phyloP scores from a whole-genome alignment of 2,888 invertebrate genomes.

The Melinaea menophilus region DNA sequence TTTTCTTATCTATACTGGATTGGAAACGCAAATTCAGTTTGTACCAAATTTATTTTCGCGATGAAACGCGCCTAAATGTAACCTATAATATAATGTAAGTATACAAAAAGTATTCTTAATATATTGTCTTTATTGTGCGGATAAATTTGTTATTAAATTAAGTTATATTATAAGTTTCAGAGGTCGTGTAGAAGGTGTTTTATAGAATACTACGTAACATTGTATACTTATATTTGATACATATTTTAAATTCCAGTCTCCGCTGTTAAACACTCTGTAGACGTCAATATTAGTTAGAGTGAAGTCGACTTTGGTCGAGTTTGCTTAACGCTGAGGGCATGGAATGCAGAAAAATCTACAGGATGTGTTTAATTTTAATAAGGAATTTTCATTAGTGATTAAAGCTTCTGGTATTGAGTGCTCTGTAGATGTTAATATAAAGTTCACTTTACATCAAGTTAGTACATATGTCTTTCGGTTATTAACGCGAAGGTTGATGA shows the following conservation, averaged over 20 bases:
- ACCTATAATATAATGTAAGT: too few relatives aligned
- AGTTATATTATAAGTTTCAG: too few relatives aligned
- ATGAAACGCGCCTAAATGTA: too few relatives aligned
- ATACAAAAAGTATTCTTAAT: too few relatives aligned
- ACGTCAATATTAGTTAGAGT: conserved; percentile 26
- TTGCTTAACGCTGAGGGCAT: conserved; percentile 24
- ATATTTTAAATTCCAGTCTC: background rate
- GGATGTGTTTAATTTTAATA: background rate
- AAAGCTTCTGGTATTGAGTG: background rate
- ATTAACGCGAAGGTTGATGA: conserved; percentile 31
- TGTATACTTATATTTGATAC: background rate
- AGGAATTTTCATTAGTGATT: background rate
- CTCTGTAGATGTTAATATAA: background rate
- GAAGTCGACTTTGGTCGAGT: conserved; percentile 26
- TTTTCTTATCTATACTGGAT: too few relatives aligned
- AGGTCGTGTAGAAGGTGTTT: too few relatives aligned
- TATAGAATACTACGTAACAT: too few relatives aligned
- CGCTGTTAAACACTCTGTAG: conserved; percentile 17
- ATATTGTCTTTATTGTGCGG: too few relatives aligned
- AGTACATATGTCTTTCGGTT: background rate
- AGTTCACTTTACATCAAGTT: background rate
- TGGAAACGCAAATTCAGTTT: too few relatives aligned
- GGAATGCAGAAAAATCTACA: background rate
- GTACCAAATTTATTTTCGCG: too few relatives aligned
- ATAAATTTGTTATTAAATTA: too few relatives aligned